Evolutionary conservation across 2,113 vertebrate species (phyloP).

Genomic region (Gracilinanus agilis): DNA sequence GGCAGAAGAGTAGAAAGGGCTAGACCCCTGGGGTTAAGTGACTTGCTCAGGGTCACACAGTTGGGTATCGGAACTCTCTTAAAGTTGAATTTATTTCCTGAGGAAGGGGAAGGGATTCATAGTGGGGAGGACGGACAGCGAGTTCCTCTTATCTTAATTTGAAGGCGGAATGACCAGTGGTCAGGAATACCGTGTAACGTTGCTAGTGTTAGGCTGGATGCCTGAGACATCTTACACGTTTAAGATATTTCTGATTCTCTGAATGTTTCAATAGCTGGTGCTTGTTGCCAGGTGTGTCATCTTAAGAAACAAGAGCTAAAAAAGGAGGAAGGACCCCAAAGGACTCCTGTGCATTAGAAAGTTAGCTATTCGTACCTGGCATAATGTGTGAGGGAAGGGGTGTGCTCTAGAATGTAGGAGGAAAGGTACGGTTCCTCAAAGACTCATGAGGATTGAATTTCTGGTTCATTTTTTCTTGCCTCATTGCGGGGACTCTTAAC

Average conservation of each 20-base stretch:
- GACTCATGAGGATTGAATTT: not conserved
- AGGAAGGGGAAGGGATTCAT: not conserved
- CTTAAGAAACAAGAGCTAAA: not conserved
- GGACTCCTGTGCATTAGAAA: not conserved
- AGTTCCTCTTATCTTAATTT: not conserved
- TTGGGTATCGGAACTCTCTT: not conserved
- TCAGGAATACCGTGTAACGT: not conserved
- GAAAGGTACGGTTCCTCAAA: not conserved
- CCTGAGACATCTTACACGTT: not conserved
- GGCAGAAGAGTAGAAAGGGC: too few species aligned
- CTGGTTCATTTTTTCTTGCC: not conserved
- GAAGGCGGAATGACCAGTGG: not conserved
- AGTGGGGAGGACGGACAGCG: too few species aligned
- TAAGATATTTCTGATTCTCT: not conserved
- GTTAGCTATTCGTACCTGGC: not conserved
- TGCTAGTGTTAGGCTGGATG: not conserved
- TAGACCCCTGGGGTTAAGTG: too few species aligned
- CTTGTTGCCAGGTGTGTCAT: not conserved
- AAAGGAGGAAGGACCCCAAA: not conserved
- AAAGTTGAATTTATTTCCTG: not conserved
- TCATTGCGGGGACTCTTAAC: not conserved
- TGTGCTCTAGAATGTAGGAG: not conserved
- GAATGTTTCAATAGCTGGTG: not conserved
- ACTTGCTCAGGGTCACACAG: too few species aligned
- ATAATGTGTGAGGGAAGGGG: not conserved